These are phyloP conservation scores for Orestias chungarensis DNA, from an alignment of 2,797 vertebrate species.

Conservation along the genomic window DNA sequence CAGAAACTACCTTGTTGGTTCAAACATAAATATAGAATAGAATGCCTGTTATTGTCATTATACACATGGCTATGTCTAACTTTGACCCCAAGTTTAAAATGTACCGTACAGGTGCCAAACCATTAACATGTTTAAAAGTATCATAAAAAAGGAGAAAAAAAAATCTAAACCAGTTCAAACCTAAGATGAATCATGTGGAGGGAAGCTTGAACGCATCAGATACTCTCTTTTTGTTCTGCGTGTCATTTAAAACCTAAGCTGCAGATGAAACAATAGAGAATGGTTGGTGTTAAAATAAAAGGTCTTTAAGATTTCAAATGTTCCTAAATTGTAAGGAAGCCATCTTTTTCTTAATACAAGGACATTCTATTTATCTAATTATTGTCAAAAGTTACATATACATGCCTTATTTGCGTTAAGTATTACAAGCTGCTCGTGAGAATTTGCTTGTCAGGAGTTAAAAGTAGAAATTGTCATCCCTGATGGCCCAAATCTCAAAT, in stretches of 20 bases:
- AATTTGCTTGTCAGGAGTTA: neutral
- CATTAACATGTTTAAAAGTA: neutral
- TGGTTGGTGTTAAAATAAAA: neutral
- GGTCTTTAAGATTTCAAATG: neutral
- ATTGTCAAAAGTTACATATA: too few species aligned
- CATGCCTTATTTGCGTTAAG: neutral
- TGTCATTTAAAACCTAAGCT: neutral
- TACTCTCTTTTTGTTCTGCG: neutral
- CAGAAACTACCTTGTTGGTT: too few species aligned
- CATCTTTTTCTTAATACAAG: neutral
- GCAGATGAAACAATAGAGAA: neutral
- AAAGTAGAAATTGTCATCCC: neutral
- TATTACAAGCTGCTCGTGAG: neutral
- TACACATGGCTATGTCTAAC: neutral
- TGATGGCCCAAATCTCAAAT: neutral
- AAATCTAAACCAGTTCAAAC: neutral
- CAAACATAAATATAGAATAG: too few species aligned
- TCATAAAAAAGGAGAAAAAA: neutral
- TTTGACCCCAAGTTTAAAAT: neutral
- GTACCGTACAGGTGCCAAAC: neutral
- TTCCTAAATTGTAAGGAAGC: neutral
- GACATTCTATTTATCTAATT: neutral
- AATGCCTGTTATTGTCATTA: too few species aligned
- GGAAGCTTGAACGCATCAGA: neutral
- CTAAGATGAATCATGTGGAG: neutral